Conservation (phyloP, 2,113 vertebrate genomes). For the Oceanites oceanicus region DNA sequence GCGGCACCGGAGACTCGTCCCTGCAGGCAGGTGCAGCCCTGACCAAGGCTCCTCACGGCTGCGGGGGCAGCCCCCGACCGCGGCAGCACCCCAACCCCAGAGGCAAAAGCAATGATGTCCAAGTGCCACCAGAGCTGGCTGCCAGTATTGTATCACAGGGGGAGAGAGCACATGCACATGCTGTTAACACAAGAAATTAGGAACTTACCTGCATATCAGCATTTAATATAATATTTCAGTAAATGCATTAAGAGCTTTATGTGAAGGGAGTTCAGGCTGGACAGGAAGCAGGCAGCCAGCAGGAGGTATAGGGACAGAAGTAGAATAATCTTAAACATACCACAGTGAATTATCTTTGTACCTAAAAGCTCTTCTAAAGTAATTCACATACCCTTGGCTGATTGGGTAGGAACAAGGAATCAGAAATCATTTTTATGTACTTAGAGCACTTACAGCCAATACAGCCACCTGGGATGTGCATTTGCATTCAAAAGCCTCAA, state of each 20-base stretch:
- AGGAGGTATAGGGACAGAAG: background rate
- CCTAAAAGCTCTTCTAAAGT: background rate
- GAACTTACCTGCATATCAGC: background rate
- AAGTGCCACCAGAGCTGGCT: background rate
- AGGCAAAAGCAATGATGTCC: background rate
- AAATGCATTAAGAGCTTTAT: background rate
- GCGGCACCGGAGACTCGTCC: background rate
- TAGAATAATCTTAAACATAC: background rate
- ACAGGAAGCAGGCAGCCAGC: background rate
- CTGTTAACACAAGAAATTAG: background rate
- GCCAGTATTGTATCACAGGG: fast-evolving
- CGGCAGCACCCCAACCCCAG: fast-evolving
- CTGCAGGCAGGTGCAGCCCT: background rate
- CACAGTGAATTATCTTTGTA: background rate
- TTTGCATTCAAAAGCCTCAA: background rate
- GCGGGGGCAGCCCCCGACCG: background rate
- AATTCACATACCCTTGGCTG: background rate
- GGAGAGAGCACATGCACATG: fast-evolving
- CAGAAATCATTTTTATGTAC: background rate
- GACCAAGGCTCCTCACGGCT: fast-evolving
- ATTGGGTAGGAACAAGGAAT: background rate
- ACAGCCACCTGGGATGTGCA: background rate
- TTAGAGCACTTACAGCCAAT: background rate
- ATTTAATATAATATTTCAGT: background rate
- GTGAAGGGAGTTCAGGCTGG: background rate